These are phyloP conservation scores for Aurelia sp. DNA, from an alignment of 30 jellyfish, hydroid and myxozoan species.

Conservation along the genomic window DNA sequence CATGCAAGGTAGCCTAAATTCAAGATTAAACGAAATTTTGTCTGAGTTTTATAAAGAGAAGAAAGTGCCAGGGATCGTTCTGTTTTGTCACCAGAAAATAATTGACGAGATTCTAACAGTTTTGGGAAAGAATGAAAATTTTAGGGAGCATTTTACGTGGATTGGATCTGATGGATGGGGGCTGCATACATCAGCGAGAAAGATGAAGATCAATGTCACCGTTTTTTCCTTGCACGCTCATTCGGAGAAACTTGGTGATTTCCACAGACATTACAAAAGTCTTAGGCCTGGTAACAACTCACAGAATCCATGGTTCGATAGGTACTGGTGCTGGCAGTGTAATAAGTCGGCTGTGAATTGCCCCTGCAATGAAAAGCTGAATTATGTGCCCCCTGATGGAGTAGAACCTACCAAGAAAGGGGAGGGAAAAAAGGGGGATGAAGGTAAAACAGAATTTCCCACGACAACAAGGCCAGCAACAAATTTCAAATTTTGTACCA, in stretches of 20 bases:
- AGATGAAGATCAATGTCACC: conserved; percentile 33
- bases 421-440: conserved; percentile 13
- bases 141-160: conserved; percentile 34
- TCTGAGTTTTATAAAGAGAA: conserved; percentile 36
- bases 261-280: conserved; percentile 43
- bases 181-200: conserved; percentile 15
- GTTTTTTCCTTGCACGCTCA: conserved; percentile 72
- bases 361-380: not conserved
- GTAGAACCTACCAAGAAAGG: too few species aligned
- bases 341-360: not conserved
- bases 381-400: too few species aligned
- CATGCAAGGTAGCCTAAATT: not conserved
- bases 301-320: conserved; percentile 73
- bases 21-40: conserved; percentile 9
- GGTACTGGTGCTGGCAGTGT: conserved; percentile 75
- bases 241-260: conserved; percentile 34
- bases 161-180: conserved; percentile 86
- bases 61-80: conserved; percentile 73
- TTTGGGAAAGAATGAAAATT: not conserved
- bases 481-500: conserved; percentile 24
- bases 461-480: too few species aligned
- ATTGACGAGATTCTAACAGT: conserved; percentile 34
- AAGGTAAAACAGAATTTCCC: conserved; percentile 15
- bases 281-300: conserved; percentile 53
- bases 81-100: conserved; percentile 80